Conservation (phyloP, 1,140 invertebrate species). For the Leptonema lineaticorne region DNA sequence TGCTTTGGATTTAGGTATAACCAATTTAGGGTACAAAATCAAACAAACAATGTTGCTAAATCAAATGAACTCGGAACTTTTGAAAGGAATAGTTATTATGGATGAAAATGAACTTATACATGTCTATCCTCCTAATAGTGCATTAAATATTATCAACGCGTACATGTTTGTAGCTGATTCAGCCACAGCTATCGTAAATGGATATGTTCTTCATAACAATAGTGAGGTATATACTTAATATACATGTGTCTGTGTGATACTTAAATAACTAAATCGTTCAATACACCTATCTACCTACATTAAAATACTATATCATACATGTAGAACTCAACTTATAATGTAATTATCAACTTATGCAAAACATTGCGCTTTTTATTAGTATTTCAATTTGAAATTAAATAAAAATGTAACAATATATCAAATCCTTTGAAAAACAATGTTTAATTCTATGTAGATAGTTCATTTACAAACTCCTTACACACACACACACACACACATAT, state of each 20-base stretch:
- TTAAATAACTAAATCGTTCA: too few relatives aligned
- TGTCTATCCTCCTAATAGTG: slow-evolving; percentile 48
- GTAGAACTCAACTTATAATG: too few relatives aligned
- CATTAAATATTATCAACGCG: slow-evolving; percentile 58
- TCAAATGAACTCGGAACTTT: slow-evolving; percentile 67
- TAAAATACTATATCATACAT: slow-evolving; percentile 25
- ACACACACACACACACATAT: background rate
- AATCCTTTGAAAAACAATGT: too few relatives aligned
- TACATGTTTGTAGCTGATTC: slow-evolving; percentile 74
- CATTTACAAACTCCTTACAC: background rate
- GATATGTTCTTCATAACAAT: slow-evolving; percentile 63
- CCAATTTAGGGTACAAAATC: slow-evolving; percentile 68
- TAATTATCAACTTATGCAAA: too few relatives aligned
- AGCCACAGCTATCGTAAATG: slow-evolving; percentile 65
- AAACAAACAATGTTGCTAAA: slow-evolving; percentile 74
- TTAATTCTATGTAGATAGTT: background rate
- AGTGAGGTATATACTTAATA: slow-evolving; percentile 46
- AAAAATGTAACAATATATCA: too few relatives aligned
- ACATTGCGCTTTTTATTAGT: too few relatives aligned
- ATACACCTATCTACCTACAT: slow-evolving; percentile 10
- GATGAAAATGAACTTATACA: slow-evolving; percentile 71
- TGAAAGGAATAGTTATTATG: slow-evolving; percentile 77
- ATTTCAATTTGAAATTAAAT: too few relatives aligned
- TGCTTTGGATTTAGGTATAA: slow-evolving; percentile 57
- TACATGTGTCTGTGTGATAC: too few relatives aligned